Evolutionary conservation across 2,888 invertebrate genomes (phyloP), one percentile per base, ranked within the genome.

Genomic region (Papilio gigon): DNA sequence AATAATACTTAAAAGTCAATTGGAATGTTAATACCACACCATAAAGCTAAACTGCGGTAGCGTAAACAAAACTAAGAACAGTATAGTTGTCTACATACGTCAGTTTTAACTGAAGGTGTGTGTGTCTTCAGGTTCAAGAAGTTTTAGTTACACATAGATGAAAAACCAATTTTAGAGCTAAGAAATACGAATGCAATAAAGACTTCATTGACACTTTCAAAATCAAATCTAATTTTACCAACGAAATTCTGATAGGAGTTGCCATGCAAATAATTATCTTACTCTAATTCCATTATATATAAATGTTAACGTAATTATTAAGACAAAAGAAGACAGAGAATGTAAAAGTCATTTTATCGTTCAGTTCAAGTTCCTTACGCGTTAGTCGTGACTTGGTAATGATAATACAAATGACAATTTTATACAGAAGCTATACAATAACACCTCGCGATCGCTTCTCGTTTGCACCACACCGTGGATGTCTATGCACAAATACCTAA

Each of bases 401-500:
- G 50, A 35, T 20, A 30, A 59, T 59, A 35, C 50, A 22, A 60
- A 68, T 60, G 68, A 59, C 68, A 59, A 68, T 68, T 68, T 68
- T 68, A 68, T 68, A 68, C 64, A 64, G 68, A 6, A 40, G 59
- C 44, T 12, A 44, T 56, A 14, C 40, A 37, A 14, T 56, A 37
- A 27, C 53, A 67, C 67, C 53, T 60, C 71, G 74, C 73, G 62
- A 20, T 61, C 71, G 68, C 73, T 70, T 75, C 12, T 75, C 14
- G 42, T 72, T 80, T 81, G 72, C 72, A 75, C 84, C 83, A 80
- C 64, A 70, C 70, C 67, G 78, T 76, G 76, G 76, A 78, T 78
- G 80, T 80, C 80, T 81, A 80, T 82, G 80, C 81, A 81, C 80
- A 83, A 84, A 82, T 78, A 82, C 80, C 84, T 88, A 88, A 89